A percentile compares a stretch with the other conserved stretches of the same genome.
These are phyloP conservation scores for Xenopus borealis DNA, from an alignment of 2,113 vertebrate genomes.

Conservation along the genomic window DNA sequence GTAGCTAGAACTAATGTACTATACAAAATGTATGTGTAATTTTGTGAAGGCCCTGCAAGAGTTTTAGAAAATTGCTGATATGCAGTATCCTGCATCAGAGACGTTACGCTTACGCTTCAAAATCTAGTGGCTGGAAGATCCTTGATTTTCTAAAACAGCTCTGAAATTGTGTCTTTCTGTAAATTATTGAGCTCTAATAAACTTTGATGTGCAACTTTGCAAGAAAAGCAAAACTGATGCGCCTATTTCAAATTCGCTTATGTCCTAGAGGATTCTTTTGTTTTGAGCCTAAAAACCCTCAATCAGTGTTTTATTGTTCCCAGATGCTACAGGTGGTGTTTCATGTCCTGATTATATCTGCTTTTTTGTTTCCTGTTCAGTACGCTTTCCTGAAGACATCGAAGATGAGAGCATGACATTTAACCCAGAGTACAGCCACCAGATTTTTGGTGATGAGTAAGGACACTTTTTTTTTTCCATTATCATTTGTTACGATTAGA, in stretches of 20 bases:
- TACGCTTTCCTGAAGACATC: constrained; percentile 92
- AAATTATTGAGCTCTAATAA: neutral
- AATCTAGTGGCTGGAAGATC: neutral
- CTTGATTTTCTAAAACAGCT: neutral
- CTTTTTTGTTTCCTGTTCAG: constrained; percentile 57
- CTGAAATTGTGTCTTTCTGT: neutral
- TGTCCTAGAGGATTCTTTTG: neutral
- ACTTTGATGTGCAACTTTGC: neutral
- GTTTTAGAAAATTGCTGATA: too few relatives aligned
- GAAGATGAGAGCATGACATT: constrained; percentile 92
- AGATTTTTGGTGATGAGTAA: constrained; percentile 97
- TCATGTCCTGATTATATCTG: neutral
- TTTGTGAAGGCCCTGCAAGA: too few relatives aligned
- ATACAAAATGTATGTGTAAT: too few relatives aligned
- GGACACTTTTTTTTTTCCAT: constrained; percentile 54
- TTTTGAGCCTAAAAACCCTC: neutral
- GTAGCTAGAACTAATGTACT: too few relatives aligned
- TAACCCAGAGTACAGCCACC: constrained; percentile 94
- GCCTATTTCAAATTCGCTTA: neutral
- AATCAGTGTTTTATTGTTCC: neutral
- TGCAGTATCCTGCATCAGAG: too few relatives aligned
- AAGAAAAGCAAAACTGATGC: neutral
- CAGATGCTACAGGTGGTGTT: constrained; percentile 2
- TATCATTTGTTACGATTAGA: too few relatives aligned
- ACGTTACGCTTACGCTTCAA: too few relatives aligned